Base-by-base conservation (phyloP, 2,888 invertebrate genomes). In the Eulithis testata region DNA sequence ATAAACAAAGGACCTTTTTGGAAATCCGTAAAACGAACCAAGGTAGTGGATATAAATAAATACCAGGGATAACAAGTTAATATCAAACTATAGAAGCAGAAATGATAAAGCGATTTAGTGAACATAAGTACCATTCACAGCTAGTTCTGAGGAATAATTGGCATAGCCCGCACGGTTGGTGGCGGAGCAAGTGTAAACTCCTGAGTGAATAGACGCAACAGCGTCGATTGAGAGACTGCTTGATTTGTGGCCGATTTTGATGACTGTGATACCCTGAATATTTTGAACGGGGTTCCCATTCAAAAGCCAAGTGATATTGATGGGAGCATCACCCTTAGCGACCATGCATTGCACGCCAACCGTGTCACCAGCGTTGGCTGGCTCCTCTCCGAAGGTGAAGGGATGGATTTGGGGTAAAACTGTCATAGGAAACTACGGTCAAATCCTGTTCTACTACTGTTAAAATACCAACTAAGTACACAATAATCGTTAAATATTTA, bases 351-450 rank as follows among this genome's bases (percentile, higher is more conserved):
- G 95, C 3, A 96, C 94, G 63, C 96, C 96, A 47, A 96, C 95
- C 71, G 95, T 94, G 71, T 97, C 96, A 5, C 97, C 97, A 65
- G 96, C 96, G 80, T 97, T 96, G 53, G 96, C 95, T 63, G 96
- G 94, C 74, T 96, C 96, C 58, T 96, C 96, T 63, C 96, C 97
- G 79, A 97, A 96, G 68, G 94, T 93, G 83, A 97, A 96, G 66
- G 96, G 96, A 87, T 95, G 95, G 81, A 97, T 96, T 94, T 96
- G 96, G 71, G 96, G 96, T 72, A 95, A 93, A 84, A 96, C 96
- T 96, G 83, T 80, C 76, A 65, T 69, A 75, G 70, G 60, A 68
- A 68, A 66, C 64, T 21, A 21, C 21, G 21, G 21, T 21, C 21
- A 21, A 21, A 21, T 21, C 21, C 21, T 21, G 21, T 21, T 21